Percentiles rank a stretch among this genome's conserved stretches.
Evolutionary conservation across 2,888 invertebrate genomes (phyloP).

Genomic region (Orchestes rusci): DNA sequence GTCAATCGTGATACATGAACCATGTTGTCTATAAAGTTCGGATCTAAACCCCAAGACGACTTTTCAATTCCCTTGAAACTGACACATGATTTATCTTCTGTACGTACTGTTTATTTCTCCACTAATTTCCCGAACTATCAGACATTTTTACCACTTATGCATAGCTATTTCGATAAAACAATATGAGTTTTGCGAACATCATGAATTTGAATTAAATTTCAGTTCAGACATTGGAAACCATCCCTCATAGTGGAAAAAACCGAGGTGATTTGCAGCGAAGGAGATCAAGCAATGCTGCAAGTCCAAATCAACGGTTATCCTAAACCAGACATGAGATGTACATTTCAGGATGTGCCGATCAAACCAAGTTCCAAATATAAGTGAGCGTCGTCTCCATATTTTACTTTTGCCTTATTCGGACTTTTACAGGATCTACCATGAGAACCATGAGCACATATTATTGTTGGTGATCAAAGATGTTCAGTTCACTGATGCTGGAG

Average conservation of each 20-base stretch:
- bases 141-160: too few relatives aligned
- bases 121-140: too few relatives aligned
- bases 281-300: conserved; percentile 24
- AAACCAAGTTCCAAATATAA: conserved; percentile 24
- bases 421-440: conserved; percentile 22
- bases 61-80: too few relatives aligned
- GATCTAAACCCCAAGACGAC: too few relatives aligned
- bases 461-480: conserved; percentile 23
- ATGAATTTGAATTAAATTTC: too few relatives aligned
- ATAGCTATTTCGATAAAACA: too few relatives aligned
- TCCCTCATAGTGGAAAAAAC: conserved; percentile 21
- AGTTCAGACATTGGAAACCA: conserved; percentile 26
- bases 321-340: conserved; percentile 24
- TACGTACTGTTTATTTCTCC: too few relatives aligned
- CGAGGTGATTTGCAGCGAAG: conserved; percentile 18
- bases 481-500: conserved; percentile 18
- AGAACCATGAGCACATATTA: conserved; percentile 22
- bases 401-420: not conserved
- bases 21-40: too few relatives aligned
- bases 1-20: too few relatives aligned
- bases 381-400: conserved; percentile 9
- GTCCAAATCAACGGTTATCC: conserved; percentile 24
- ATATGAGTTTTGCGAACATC: too few relatives aligned
- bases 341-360: conserved; percentile 20
- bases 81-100: too few relatives aligned